Evolutionary conservation across 2,888 invertebrate genomes (phyloP).

Genomic region (Dexiosoma caninum): DNA sequence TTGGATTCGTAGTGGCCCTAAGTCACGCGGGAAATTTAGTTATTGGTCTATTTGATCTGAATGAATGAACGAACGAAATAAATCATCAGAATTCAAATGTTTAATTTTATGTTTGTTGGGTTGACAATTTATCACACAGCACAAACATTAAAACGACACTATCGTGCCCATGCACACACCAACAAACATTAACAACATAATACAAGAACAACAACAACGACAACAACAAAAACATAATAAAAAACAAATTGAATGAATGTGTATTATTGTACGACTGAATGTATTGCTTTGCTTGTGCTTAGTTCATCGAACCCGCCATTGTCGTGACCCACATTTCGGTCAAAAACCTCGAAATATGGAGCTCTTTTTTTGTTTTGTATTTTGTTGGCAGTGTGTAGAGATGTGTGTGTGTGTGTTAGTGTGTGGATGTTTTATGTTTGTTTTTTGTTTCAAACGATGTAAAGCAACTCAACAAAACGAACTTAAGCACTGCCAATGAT

Average conservation of each 20-base stretch:
- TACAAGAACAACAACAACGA: conserved; percentile 44
- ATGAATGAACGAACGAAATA: too few species aligned
- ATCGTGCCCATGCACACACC: conserved; percentile 7
- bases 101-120: background rate
- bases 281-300: conserved; percentile 63
- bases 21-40: too few species aligned
- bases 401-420: conserved; percentile 11
- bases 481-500: conserved; percentile 49
- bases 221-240: conserved; percentile 27
- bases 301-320: conserved; percentile 79
- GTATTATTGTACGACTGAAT: conserved; percentile 61
- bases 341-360: conserved; percentile 78
- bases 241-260: conserved; percentile 34
- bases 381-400: conserved; percentile 8
- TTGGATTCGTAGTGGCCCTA: too few species aligned
- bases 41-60: too few species aligned
- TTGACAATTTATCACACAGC: conserved; percentile 32
- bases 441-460: conserved; percentile 41
- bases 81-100: background rate
- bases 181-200: conserved; percentile 59
- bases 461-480: conserved; percentile 19
- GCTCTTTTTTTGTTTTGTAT: conserved; percentile 68
- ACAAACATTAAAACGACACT: conserved; percentile 60
- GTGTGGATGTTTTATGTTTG: conserved; percentile 6
- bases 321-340: conserved; percentile 78